Evolutionary conservation across 1,140 invertebrate species (phyloP), one percentile per base, ranked within the genome.

Genomic region (Drosophila pectinifera): DNA sequence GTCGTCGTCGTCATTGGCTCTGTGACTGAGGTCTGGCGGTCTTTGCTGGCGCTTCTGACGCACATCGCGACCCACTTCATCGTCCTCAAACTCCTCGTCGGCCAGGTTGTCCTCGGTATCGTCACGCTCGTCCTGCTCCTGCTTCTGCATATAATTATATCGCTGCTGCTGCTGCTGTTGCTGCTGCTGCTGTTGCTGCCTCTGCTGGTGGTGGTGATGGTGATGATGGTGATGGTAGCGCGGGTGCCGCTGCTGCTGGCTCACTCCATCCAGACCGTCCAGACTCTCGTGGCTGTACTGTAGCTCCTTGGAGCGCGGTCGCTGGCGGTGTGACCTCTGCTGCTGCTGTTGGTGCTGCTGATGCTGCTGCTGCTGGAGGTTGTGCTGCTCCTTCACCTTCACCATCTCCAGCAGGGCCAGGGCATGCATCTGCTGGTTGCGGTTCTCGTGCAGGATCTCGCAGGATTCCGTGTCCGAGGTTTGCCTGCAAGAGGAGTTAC

Each of bases 381-480:
- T n/a, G n/a, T n/a, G n/a, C 34, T 64, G 65, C 38, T 76, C 77
- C 68, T 74, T 79, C 39, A 45, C 41, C 18, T 68, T 46, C 14
- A 78, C 65, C 76, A 89, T 34, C 46, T 91, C 90, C 59, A 91
- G 48, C 74, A 91, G 70, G 28, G 80, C 75, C 53, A 92, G 31
- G 3, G 70, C 67, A 53, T 90, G 90, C 61, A 90, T 38, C 55
- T 91, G 91, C 57, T 91, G 91, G 18, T 73, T 91, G 41, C 90
- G 83, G 34, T 80, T 91, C 63, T 92, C 91, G 72, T 92, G 91
- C 36, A 92, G 64, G 20, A 92, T 92, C 74, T 92, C 91, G 82
- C 91, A 92, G 7, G 91, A 92, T 61, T 92, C 91, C 49, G 91
- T 92, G 54, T 92, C 91, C 67, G 90, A 91, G 20, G 90, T 92